A percentile compares a stretch with the other conserved stretches of the same genome.
Evolutionary conservation across 2,113 vertebrate genomes (phyloP).

Genomic region (Tachycineta bicolor): DNA sequence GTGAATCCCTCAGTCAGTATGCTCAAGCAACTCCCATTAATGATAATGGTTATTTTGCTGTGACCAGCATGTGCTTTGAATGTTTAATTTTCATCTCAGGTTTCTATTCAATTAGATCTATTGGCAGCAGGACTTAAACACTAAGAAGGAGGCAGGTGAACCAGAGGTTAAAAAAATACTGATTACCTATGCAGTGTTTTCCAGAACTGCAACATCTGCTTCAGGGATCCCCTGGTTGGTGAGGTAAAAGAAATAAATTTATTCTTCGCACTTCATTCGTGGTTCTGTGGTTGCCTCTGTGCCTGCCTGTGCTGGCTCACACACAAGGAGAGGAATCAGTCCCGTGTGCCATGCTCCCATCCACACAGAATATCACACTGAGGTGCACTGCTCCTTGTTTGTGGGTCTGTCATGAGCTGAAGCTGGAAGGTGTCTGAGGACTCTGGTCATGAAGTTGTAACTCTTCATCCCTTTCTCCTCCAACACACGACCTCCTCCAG

Average conservation of each 20-base stretch:
- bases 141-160: conserved; percentile 12
- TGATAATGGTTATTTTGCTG: conserved; percentile 27
- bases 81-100: conserved; percentile 23
- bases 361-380: background rate
- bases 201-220: background rate
- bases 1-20: conserved; percentile 20
- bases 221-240: background rate
- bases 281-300: background rate
- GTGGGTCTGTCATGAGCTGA: background rate
- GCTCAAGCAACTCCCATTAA: conserved; percentile 4
- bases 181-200: background rate
- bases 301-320: background rate
- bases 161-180: background rate
- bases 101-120: conserved; percentile 39
- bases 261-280: fast-evolving
- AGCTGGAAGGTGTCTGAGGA: background rate
- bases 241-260: background rate
- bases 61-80: conserved; percentile 1
- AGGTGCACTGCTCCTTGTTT: background rate
- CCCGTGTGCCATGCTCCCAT: background rate
- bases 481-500: background rate
- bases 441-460: background rate
- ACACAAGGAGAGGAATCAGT: background rate
- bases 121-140: background rate
- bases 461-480: background rate